A percentile compares a stretch with the other conserved stretches of the same genome.
Conservation (phyloP, 2,113 vertebrate genomes). For the Dasyurus viverrinus region DNA sequence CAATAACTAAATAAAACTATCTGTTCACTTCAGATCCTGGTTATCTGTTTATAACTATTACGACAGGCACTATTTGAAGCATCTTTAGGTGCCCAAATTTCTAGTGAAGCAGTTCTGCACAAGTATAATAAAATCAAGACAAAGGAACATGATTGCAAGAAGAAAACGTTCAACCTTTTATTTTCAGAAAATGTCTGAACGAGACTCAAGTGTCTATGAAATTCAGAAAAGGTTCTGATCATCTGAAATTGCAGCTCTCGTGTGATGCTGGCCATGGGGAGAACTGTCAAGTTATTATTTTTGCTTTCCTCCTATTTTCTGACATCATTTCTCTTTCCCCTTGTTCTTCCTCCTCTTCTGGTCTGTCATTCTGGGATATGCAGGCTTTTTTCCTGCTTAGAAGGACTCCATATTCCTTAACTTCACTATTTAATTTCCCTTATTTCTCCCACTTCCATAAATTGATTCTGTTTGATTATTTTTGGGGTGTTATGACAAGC, state of each 20-base stretch:
- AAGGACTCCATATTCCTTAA: neutral
- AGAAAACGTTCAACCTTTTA: neutral
- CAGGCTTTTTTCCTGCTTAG: neutral
- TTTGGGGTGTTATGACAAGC: neutral
- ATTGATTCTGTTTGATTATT: conserved; percentile 18
- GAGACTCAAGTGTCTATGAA: neutral
- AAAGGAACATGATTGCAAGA: neutral
- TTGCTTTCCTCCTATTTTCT: neutral
- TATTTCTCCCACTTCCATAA: neutral
- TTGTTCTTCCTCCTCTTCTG: neutral
- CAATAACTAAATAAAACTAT: neutral
- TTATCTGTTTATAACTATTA: conserved; percentile 18
- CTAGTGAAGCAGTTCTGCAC: neutral
- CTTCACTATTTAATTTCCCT: neutral
- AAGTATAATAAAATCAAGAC: conserved; percentile 23
- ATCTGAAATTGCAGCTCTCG: neutral
- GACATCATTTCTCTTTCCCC: neutral
- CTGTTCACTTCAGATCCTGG: conserved; percentile 28
- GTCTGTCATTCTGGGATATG: neutral
- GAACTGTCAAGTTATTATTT: neutral
- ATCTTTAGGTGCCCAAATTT: conserved; percentile 17
- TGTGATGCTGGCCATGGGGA: neutral
- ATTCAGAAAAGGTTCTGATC: neutral
- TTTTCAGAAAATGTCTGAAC: conserved; percentile 34
- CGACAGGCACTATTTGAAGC: conserved; percentile 2